Evolutionary conservation across 2,113 vertebrate species (phyloP).

Genomic region (Mormyrus lacerda): DNA sequence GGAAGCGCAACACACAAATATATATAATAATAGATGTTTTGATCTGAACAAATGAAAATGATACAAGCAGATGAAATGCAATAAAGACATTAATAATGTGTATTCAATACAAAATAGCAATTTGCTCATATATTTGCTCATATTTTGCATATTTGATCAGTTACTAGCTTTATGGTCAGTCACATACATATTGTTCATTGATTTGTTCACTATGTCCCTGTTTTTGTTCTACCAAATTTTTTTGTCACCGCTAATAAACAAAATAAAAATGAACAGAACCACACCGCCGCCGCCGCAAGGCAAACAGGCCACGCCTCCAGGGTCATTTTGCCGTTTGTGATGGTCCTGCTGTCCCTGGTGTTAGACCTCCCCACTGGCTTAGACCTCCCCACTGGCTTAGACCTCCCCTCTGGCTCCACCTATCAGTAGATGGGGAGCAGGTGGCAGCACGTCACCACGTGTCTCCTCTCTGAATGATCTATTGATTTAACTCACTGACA

Average conservation of each 20-base stretch:
- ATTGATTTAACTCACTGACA: not conserved
- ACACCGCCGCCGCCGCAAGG: not conserved
- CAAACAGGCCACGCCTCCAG: not conserved
- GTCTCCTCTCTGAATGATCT: not conserved
- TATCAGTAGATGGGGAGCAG: not conserved
- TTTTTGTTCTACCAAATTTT: not conserved
- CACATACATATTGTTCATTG: not conserved
- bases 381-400: not conserved
- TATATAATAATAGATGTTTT: not conserved
- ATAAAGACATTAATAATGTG: not conserved
- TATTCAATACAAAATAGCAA: not conserved
- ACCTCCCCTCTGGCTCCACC: not conserved
- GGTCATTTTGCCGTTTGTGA: not conserved
- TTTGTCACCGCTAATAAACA: not conserved
- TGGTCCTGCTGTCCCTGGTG: not conserved
- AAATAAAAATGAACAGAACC: not conserved
- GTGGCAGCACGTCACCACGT: not conserved
- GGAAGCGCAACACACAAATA: not conserved
- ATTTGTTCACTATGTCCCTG: not conserved
- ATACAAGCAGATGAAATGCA: not conserved
- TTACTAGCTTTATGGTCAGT: not conserved
- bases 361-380: not conserved
- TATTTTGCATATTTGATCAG: not conserved
- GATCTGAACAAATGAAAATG: not conserved
- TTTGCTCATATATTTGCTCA: not conserved